These are phyloP conservation scores for Anhinga anhinga DNA, from an alignment of 2,113 vertebrate genomes.

Conservation along the genomic window DNA sequence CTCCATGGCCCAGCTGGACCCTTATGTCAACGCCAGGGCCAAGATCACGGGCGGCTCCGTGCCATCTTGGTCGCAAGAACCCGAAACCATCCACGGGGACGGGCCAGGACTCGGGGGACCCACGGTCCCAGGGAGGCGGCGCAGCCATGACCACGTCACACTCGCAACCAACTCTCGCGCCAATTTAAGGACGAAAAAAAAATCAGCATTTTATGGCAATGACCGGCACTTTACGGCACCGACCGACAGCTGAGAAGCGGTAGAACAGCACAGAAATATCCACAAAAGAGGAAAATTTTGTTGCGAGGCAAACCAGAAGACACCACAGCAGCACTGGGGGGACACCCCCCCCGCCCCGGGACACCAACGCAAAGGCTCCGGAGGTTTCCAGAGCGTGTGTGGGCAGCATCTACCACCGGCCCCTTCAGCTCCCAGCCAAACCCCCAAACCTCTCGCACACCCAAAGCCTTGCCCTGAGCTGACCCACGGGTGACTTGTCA, in stretches of 20 bases:
- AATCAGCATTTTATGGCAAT: neutral
- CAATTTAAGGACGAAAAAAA: neutral
- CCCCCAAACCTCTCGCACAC: neutral
- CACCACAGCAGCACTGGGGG: fast-evolving
- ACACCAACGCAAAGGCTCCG: fast-evolving
- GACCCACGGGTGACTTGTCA: neutral
- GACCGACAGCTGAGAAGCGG: fast-evolving
- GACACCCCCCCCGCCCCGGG: too few species aligned
- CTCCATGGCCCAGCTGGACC: fast-evolving
- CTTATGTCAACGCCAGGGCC: neutral
- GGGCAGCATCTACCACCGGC: neutral
- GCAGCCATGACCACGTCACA: fast-evolving
- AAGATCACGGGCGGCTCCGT: fast-evolving
- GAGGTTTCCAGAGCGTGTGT: neutral
- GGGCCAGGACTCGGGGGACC: neutral
- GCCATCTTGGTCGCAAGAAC: fast-evolving
- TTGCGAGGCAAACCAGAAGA: neutral
- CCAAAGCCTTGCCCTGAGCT: neutral
- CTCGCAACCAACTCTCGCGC: neutral
- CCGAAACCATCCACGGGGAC: neutral
- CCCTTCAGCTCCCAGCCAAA: neutral
- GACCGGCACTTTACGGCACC: fast-evolving
- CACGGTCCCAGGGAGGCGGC: neutral
- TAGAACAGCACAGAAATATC: fast-evolving
- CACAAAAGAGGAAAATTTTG: neutral